Evolutionary conservation across 2,888 invertebrate species (phyloP).

Genomic region (Achlya flavicornis): DNA sequence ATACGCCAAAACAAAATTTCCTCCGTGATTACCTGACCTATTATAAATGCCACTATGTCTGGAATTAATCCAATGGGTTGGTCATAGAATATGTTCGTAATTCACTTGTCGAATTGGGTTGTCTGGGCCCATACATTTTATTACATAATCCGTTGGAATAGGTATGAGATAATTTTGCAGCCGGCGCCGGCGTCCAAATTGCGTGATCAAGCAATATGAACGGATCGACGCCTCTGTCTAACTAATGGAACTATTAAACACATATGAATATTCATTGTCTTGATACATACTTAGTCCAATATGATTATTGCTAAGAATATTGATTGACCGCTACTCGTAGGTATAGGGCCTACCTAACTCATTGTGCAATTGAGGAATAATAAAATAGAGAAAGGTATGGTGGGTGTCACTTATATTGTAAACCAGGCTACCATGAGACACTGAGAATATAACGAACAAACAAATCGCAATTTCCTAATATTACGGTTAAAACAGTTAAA

Average conservation of each 20-base stretch:
- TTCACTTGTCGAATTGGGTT: constrained; percentile 16
- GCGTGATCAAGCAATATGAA: constrained; percentile 33
- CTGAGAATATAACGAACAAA: too few relatives aligned
- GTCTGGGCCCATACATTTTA: constrained; percentile 26
- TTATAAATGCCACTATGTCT: not conserved
- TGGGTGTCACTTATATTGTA: too few relatives aligned
- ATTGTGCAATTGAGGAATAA: not conserved
- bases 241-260: constrained; percentile 37
- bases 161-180: constrained; percentile 25
- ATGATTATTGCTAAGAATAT: constrained; percentile 36
- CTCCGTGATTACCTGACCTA: not conserved
- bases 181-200: constrained; percentile 27
- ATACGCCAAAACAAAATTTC: too few relatives aligned
- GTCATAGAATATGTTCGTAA: not conserved
- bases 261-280: constrained; percentile 45
- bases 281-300: constrained; percentile 38
- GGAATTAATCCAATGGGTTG: not conserved
- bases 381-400: too few relatives aligned
- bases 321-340: constrained; percentile 15
- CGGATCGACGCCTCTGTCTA: constrained; percentile 32
- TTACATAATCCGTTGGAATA: constrained; percentile 24
- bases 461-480: too few relatives aligned
- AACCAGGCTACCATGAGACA: too few relatives aligned
- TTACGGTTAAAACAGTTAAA: too few relatives aligned
- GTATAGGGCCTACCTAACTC: not conserved